Conservation (phyloP, 2,113 vertebrate genomes). For the Microtus montanus region DNA sequence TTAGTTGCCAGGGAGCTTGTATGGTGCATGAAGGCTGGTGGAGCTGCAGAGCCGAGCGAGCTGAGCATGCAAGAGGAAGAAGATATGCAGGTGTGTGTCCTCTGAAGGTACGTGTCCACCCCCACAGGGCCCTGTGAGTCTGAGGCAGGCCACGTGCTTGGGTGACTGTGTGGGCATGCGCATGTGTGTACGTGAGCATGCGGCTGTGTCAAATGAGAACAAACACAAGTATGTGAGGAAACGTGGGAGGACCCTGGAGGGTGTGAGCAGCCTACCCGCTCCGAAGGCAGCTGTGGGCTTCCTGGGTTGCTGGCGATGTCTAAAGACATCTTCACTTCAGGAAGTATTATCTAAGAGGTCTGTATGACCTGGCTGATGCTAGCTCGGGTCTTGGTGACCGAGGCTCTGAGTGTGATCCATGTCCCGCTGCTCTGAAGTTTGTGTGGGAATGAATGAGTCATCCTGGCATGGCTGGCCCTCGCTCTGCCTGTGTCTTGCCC, state of each 20-base stretch:
- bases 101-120: not conserved
- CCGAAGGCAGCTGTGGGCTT: not conserved
- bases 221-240: not conserved
- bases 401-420: not conserved
- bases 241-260: not conserved
- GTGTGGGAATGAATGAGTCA: conserved; percentile 63
- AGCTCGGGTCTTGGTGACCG: conserved; percentile 40
- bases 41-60: not conserved
- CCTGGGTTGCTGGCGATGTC: not conserved
- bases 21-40: not conserved
- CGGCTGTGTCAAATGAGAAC: conserved; percentile 21
- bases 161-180: conserved; percentile 28
- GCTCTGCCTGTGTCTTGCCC: conserved; percentile 30
- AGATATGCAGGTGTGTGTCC: not conserved
- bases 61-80: not conserved
- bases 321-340: not conserved
- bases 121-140: not conserved
- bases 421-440: not conserved
- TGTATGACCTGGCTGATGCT: not conserved
- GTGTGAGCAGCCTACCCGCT: not conserved
- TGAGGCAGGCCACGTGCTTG: not conserved
- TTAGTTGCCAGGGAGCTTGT: not conserved
- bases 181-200: not conserved
- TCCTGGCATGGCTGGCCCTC: conserved; percentile 9
- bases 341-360: conserved; percentile 18